Evolutionary conservation across 2,113 vertebrate species (phyloP), one percentile per base, ranked within the genome.

Genomic region (Hippopotamus amphibius): DNA sequence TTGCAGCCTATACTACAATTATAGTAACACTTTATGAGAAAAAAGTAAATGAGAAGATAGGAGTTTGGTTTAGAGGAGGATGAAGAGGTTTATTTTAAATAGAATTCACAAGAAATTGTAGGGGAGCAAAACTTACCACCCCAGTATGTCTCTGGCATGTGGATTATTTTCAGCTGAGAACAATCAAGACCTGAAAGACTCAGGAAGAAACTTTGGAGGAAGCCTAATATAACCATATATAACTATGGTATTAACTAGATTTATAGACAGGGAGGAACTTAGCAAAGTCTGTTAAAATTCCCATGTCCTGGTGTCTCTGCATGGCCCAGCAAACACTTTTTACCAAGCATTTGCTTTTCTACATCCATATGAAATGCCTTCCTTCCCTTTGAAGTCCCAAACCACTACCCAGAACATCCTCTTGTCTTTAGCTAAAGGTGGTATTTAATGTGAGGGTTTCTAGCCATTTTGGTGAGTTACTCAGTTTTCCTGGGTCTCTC

Each of bases 31-130:
- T 24, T 61, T 87, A 46, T 55, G 41, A 55, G 33, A 37, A 41
- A 79, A 57, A 48, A 50, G 48, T 57, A 66, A 88, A 61, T 65
- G 12, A 89, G 43, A 83, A 55, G 21, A 15, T 69, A 46, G 37
- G 16, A 66, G 11, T 81, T 69, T 59, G 21, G 43, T 83, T 90
- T 68, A 74, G 48, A 94, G 55, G 48, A 81, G 71, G 17, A 68
- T 72, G 26, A 80, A 37, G 65, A 83, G 57, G 28, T 68, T 96
- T 90, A 46, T 77, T 93, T 96, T 66, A 65, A 84, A 66, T 37
- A 71, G 19, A 57, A 71, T 77, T 84, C n/a, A 79, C 26, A 82
- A 86, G 66, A 71, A 92, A 72, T 80, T 76, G 46, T 76, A 50
- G 74, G 50, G 48, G 30, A 55, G 76, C 21, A 53, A 79, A 79